Conservation (phyloP, 2,113 vertebrate genomes). For the Athene noctua region DNA sequence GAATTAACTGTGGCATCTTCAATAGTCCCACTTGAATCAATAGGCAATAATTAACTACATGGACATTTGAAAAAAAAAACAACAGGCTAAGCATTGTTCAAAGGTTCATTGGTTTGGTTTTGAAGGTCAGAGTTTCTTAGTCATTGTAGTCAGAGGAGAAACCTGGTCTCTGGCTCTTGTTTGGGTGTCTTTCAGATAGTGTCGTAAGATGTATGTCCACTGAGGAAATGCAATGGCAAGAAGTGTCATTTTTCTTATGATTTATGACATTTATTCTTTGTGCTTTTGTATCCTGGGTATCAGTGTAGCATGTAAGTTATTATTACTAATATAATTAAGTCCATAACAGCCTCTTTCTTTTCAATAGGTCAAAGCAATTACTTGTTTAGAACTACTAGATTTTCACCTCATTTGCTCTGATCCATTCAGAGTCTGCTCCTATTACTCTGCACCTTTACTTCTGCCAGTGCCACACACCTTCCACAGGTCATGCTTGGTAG, state of each 20-base stretch:
- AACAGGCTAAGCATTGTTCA: not conserved
- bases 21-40: not conserved
- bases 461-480: not conserved
- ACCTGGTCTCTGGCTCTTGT: not conserved
- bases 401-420: not conserved
- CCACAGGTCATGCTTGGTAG: not conserved
- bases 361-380: not conserved
- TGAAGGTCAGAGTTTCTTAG: not conserved
- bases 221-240: not conserved
- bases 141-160: not conserved
- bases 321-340: not conserved
- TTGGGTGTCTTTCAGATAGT: not conserved
- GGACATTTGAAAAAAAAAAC: not conserved
- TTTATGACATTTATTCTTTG: not conserved
- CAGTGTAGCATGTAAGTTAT: not conserved
- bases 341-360: not conserved
- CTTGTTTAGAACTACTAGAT: not conserved
- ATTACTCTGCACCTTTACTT: not conserved
- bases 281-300: not conserved
- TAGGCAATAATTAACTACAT: not conserved
- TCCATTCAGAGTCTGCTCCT: not conserved
- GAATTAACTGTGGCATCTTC: not conserved
- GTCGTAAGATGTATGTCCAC: not conserved
- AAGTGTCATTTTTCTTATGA: not conserved
- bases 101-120: not conserved